Conservation (phyloP, 2,113 vertebrate species). For the Bufo bufo region DNA sequence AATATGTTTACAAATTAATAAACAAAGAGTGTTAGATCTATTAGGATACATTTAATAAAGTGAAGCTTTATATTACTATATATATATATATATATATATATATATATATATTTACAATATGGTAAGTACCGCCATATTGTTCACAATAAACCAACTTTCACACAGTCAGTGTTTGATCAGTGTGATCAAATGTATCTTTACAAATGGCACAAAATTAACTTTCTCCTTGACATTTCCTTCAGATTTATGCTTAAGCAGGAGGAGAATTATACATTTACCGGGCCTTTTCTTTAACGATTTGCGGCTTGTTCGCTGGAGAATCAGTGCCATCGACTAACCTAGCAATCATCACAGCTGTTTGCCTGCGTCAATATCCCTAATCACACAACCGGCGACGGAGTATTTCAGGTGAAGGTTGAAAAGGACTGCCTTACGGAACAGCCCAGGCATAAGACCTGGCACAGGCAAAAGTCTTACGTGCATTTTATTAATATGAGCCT, state of each 20-base stretch:
- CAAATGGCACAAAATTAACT: background rate
- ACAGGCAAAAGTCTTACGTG: background rate
- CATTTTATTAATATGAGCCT: constrained; percentile 6
- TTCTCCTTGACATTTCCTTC: background rate
- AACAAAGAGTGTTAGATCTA: too few relatives aligned
- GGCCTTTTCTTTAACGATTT: background rate
- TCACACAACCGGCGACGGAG: background rate
- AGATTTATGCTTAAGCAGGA: background rate
- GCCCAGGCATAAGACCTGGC: background rate
- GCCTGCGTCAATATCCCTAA: constrained; percentile 24
- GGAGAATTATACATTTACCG: background rate
- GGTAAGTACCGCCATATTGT: too few relatives aligned
- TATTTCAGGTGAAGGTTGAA: constrained; percentile 25
- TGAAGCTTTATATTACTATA: too few relatives aligned
- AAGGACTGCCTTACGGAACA: background rate
- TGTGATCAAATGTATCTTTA: too few relatives aligned
- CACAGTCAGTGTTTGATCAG: too few relatives aligned
- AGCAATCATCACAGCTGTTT: constrained; percentile 17
- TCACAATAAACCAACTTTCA: too few relatives aligned
- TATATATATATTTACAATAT: too few relatives aligned
- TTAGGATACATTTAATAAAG: too few relatives aligned
- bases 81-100: too few relatives aligned
- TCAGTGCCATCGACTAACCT: background rate
- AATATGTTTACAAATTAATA: too few relatives aligned
- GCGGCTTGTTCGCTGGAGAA: constrained; percentile 2